Conservation (phyloP, 2,888 invertebrate species). For the Limnephilus lunatus region DNA sequence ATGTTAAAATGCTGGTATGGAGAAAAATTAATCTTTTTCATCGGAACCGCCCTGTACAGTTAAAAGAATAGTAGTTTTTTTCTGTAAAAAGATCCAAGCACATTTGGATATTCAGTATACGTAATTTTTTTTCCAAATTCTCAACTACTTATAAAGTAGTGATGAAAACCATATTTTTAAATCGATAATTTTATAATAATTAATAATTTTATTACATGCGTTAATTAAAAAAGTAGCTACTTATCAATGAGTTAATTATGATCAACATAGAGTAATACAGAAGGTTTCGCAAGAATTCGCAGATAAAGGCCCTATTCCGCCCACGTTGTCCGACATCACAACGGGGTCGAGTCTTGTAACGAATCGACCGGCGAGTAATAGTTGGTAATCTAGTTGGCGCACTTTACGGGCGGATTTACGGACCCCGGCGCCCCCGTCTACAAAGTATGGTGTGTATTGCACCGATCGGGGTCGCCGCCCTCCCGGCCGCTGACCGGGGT, state of each 20-base stretch:
- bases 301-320: background rate
- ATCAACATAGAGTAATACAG: background rate
- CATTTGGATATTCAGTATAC: too few species aligned
- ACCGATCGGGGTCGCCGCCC: conserved; percentile 10
- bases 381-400: background rate
- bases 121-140: too few species aligned
- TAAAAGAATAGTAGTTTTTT: too few species aligned
- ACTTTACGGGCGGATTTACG: background rate
- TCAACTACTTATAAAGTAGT: too few species aligned
- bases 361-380: background rate
- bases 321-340: background rate
- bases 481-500: conserved; percentile 27
- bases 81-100: too few species aligned
- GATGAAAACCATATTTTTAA: too few species aligned
- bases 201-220: too few species aligned
- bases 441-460: background rate
- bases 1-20: too few species aligned
- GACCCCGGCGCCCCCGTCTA: background rate
- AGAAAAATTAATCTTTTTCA: too few species aligned
- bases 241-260: background rate
- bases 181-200: too few species aligned
- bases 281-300: background rate
- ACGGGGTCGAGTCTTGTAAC: background rate
- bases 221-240: background rate
- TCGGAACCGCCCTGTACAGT: too few species aligned